Evolutionary conservation across 2,888 invertebrate genomes (phyloP), one percentile per base, ranked within the genome.

Genomic region (Drosophila prostipennis): DNA sequence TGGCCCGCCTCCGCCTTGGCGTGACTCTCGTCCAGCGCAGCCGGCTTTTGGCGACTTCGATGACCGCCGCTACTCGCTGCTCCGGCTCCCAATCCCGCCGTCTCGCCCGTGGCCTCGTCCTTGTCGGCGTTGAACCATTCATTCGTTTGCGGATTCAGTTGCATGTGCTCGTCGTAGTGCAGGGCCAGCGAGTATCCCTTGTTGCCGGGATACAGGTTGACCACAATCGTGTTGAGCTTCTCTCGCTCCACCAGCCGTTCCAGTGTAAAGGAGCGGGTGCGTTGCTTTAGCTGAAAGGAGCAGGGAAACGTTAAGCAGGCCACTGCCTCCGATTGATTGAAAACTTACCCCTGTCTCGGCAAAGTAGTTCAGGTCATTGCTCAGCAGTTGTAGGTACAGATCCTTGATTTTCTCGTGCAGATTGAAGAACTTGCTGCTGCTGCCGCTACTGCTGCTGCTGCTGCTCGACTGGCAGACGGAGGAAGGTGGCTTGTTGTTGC

Each of bases 161-260:
- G 56, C 91, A 93, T 74, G 90, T 93, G 90, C 72, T 89, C 89
- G 67, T 91, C 89, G 55, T 91, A 90, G 72, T 91, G 90, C 76
- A 92, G 86, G 43, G 91, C 91, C 82, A 93, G 89, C 61, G 97
- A 96, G 93, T 97, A 98, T 84, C 98, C 98, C 92, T 98, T 97
- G 93, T 97, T 97, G 61, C 96, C 97, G 70, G 97, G 96, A 93
- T 98, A 97, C 85, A 98, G 93, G 93, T 97, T 98, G 86, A 98
- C 94, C 89, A 98, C 96, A 90, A 98, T 93, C 77, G 97, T 97
- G 91, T 97, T 97, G 86, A 98, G 94, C 91, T 95, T 95, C 92
- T 98, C 97, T 89, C 94, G 94, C 90, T 95, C 95, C 90, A 98
- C 95, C 89, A 98, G 93, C 92, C 97, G 96, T 91, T 96, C 96